Evolutionary conservation across 2,888 invertebrate species (phyloP), one percentile per base, ranked within the genome.

Genomic region (Selenia dentaria): DNA sequence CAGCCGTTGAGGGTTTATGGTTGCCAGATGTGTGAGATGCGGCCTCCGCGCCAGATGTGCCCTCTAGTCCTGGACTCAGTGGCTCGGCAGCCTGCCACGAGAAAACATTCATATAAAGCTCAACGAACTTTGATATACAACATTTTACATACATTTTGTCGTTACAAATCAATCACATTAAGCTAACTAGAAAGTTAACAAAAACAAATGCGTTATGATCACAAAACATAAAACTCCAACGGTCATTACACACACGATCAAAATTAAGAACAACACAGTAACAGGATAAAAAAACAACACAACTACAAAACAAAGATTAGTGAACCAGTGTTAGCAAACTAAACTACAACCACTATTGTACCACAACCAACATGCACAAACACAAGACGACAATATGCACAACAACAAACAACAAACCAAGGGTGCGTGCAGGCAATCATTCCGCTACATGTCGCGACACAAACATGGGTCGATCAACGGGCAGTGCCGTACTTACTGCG

Each of bases 401-500:
- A 40, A n/a, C 46, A 34, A 45, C 62, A 67, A 64, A 66, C 65
- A 72, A 74, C 80, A 78, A 79, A 82, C 78, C 79, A 78, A 73
- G 65, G 73, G 59, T 74, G 74, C 87, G 87, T 86, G 87, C 87
- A 83, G 54, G 82, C 84, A 67, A 68, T 80, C 85, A 87, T 85
- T 83, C 83, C 76, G 75, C 80, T 85, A 87, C 72, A 56, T 39
- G 56, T 68, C 74, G 80, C 76, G 77, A 81, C 84, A 83, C 79
- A 83, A n/a, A 81, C 56, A 64, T 65, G 63, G 62, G 59, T 68
- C 34, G 22, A 10, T 25, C 28, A 63, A 62, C 60, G 64, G 59
- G 67, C 65, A 68, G 72, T 62, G 73, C 64, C 77, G 82, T 89
- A 91, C 91, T 91, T 90, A 91, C 91, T 91, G 91, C 80, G 91